A percentile compares a stretch with the other conserved stretches of the same genome.
Evolutionary conservation across 2,113 vertebrate genomes (phyloP).

Genomic region (Eulemur macaco): DNA sequence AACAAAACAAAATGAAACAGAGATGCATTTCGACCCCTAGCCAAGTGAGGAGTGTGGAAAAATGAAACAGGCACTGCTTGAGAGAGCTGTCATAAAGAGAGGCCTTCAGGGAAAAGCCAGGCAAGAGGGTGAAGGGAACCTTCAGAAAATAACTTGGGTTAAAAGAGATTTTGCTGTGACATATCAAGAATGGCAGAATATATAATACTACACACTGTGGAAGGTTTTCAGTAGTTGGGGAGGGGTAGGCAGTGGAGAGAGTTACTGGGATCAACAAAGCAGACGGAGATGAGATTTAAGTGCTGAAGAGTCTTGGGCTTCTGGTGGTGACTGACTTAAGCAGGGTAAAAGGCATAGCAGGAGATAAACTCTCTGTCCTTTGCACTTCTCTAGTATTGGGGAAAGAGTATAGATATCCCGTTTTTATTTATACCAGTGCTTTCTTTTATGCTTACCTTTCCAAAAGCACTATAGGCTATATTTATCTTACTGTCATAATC

Average conservation of each 20-base stretch:
- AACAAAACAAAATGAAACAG: not conserved
- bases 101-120: not conserved
- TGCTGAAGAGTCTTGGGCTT: not conserved
- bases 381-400: not conserved
- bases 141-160: not conserved
- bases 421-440: not conserved
- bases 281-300: not conserved
- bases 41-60: not conserved
- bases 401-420: not conserved
- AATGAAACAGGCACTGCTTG: not conserved
- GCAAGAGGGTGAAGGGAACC: not conserved
- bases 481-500: not conserved
- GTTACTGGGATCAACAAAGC: not conserved
- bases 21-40: not conserved
- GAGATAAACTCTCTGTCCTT: not conserved
- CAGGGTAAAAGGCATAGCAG: not conserved
- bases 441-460: not conserved
- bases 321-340: not conserved
- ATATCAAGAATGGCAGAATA: not conserved
- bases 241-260: not conserved
- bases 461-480: not conserved
- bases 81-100: not conserved
- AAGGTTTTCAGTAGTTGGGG: not conserved
- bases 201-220: too few relatives aligned
- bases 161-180: not conserved